phyloP scores from a whole-genome alignment of 2,888 invertebrate species.

The Orthosia incerta region DNA sequence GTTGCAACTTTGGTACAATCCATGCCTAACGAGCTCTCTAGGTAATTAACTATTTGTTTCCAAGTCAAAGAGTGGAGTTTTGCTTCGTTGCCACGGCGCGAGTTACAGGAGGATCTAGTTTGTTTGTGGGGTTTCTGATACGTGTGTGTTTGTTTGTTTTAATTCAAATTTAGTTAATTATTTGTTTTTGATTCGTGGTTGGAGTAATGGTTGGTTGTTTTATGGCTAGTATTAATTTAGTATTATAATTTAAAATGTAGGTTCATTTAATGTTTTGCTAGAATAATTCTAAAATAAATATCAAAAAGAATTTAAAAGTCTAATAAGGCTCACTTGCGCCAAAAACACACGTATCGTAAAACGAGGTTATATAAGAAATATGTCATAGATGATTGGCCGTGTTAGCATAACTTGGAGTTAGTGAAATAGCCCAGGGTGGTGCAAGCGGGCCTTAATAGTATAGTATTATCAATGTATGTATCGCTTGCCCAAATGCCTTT shows the following conservation, averaged over 20 bases:
- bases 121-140: constrained; percentile 19
- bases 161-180: constrained; percentile 3
- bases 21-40: constrained; percentile 86
- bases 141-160: constrained; percentile 15
- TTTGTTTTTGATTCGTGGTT: constrained; percentile 5
- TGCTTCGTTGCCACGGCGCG: constrained; percentile 68
- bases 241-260: too few species aligned
- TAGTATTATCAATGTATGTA: background rate
- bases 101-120: constrained; percentile 49
- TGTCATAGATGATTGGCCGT: too few species aligned
- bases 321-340: too few species aligned
- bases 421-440: too few species aligned
- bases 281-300: too few species aligned
- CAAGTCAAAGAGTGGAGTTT: constrained; percentile 85
- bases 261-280: too few species aligned
- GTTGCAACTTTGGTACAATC: constrained; percentile 80
- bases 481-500: background rate
- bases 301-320: too few species aligned
- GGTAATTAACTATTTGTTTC: constrained; percentile 89
- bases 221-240: background rate
- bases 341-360: too few species aligned
- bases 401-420: too few species aligned
- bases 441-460: too few species aligned
- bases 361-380: too few species aligned
- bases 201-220: background rate